phyloP scores from a whole-genome alignment of 1,140 invertebrate genomes.

The Popillia japonica region DNA sequence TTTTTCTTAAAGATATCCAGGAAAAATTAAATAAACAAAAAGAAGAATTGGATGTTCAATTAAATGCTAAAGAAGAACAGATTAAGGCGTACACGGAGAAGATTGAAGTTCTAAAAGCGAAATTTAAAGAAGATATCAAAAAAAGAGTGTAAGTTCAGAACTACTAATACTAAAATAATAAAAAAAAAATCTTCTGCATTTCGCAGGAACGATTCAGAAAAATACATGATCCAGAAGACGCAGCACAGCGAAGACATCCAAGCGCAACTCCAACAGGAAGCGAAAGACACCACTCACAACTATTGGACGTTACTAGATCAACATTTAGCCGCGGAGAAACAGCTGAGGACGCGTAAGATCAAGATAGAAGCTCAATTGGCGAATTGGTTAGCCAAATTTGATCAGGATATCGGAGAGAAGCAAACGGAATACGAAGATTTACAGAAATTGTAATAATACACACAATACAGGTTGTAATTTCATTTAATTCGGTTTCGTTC shows the following conservation, averaged over 20 bases:
- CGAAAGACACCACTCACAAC: slow-evolving; percentile 42
- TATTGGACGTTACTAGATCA: slow-evolving; percentile 49
- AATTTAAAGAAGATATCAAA: slow-evolving; percentile 50
- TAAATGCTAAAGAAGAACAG: slow-evolving; percentile 48
- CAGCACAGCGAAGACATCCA: slow-evolving; percentile 49
- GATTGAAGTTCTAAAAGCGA: slow-evolving; percentile 47
- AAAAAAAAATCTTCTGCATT: too few relatives aligned
- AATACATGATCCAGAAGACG: slow-evolving; percentile 51
- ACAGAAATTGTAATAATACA: slow-evolving; percentile 43
- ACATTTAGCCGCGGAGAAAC: slow-evolving; percentile 51
- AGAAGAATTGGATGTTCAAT: slow-evolving; percentile 49
- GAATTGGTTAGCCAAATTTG: slow-evolving; percentile 55
- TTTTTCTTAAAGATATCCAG: slow-evolving; percentile 44
- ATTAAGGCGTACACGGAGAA: slow-evolving; percentile 49
- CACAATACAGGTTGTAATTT: neutral
- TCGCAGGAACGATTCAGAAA: slow-evolving; percentile 50
- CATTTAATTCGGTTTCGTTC: neutral
- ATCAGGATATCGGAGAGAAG: slow-evolving; percentile 55
- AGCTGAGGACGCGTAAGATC: slow-evolving; percentile 48
- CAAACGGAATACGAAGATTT: slow-evolving; percentile 53
- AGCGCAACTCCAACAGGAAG: slow-evolving; percentile 47
- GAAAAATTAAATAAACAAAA: slow-evolving; percentile 50
- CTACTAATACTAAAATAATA: too few relatives aligned
- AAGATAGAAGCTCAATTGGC: slow-evolving; percentile 54
- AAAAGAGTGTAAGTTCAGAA: slow-evolving; percentile 47